Conservation (phyloP, 1,140 invertebrate species). For the Drosophila lini region DNA sequence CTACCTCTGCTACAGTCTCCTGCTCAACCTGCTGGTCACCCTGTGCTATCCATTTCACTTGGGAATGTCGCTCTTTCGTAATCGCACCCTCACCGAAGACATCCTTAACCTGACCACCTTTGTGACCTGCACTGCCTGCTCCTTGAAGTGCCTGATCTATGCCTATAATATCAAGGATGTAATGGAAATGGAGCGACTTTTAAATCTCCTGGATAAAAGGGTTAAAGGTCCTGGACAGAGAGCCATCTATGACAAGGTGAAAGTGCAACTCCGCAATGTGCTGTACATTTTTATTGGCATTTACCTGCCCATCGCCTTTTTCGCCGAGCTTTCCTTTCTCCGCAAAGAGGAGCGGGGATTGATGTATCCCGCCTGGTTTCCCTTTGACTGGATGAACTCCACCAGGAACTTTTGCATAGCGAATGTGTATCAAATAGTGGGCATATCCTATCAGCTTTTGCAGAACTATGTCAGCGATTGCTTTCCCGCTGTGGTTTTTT, state of each 20-base stretch:
- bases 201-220: slow-evolving; percentile 49
- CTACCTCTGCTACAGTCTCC: slow-evolving; percentile 19
- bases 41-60: slow-evolving; percentile 65
- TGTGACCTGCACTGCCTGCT: slow-evolving; percentile 56
- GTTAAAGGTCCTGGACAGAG: slow-evolving; percentile 17
- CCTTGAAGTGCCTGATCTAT: slow-evolving; percentile 56
- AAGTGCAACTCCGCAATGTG: slow-evolving; percentile 39
- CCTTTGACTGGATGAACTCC: slow-evolving; percentile 63
- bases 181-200: slow-evolving; percentile 41
- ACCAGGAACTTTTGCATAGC: slow-evolving; percentile 48
- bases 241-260: slow-evolving; percentile 40
- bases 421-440: slow-evolving; percentile 60
- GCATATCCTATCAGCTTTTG: slow-evolving; percentile 34
- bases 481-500: slow-evolving; percentile 61
- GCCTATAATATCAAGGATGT: slow-evolving; percentile 52
- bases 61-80: slow-evolving; percentile 46
- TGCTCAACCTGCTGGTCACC: slow-evolving; percentile 55
- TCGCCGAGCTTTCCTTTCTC: slow-evolving; percentile 61
- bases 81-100: slow-evolving; percentile 45
- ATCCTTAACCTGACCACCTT: slow-evolving; percentile 57
- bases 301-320: slow-evolving; percentile 40
- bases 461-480: slow-evolving; percentile 70
- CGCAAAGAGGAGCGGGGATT: slow-evolving; percentile 43
- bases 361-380: slow-evolving; percentile 74
- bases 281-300: slow-evolving; percentile 42